Percentiles rank a stretch among this genome's conserved stretches.
Conservation (phyloP, 2,888 invertebrate genomes). For the Chymomyza caudatula region DNA sequence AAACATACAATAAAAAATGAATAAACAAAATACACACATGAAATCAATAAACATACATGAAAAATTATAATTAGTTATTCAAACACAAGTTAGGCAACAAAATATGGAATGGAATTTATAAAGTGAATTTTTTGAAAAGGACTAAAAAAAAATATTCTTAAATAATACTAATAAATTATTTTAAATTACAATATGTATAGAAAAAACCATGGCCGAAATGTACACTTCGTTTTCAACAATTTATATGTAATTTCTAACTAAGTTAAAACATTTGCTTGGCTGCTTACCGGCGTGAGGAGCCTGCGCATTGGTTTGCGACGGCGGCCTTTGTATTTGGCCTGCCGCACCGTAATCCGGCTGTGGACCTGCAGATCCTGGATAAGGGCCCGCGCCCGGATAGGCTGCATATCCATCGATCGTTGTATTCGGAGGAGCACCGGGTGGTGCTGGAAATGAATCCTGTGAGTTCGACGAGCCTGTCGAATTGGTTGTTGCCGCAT, state of each 20-base stretch:
- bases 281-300: constrained; percentile 83
- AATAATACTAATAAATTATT: neutral
- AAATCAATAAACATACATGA: constrained; percentile 20
- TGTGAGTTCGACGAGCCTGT: constrained; percentile 92
- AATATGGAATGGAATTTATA: constrained; percentile 14
- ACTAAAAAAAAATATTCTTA: neutral
- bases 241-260: neutral
- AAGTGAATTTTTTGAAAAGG: constrained; percentile 1
- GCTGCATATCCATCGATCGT: constrained; percentile 90
- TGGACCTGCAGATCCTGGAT: constrained; percentile 79
- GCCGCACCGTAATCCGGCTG: constrained; percentile 83
- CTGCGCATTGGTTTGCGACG: constrained; percentile 82
- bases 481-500: constrained; percentile 62
- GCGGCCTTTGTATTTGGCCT: constrained; percentile 86
- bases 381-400: constrained; percentile 83
- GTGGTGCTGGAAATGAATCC: constrained; percentile 89
- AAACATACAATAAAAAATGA: constrained; percentile 63
- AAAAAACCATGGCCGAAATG: neutral
- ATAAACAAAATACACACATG: constrained; percentile 57
- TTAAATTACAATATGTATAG: neutral
- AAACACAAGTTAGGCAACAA: constrained; percentile 28
- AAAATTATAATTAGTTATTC: constrained; percentile 27
- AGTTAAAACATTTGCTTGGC: too few relatives aligned
- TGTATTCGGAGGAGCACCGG: constrained; percentile 83
- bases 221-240: constrained; percentile 12